A percentile compares a stretch with the other conserved stretches of the same genome.
Evolutionary conservation across 2,888 invertebrate species (phyloP).

Genomic region (Eilema sororculum): DNA sequence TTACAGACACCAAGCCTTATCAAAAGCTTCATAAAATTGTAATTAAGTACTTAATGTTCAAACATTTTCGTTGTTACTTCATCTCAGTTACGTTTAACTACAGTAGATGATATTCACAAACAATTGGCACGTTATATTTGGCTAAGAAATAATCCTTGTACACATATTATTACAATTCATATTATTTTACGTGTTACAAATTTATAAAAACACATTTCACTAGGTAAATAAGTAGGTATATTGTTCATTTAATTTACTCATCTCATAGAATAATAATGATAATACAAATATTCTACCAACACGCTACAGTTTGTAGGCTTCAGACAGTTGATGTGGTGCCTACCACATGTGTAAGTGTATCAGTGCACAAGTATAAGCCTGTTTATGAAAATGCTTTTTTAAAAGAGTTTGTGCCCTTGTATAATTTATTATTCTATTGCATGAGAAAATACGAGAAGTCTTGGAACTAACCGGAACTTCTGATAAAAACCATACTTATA

Average conservation of each 20-base stretch:
- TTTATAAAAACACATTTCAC: background rate
- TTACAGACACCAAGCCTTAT: slow-evolving; percentile 43
- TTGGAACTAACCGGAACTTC: background rate
- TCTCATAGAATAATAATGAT: background rate
- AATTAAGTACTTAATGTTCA: background rate
- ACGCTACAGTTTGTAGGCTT: no score
- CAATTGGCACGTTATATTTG: background rate
- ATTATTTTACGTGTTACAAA: no score
- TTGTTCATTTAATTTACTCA: background rate
- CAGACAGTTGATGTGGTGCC: no score
- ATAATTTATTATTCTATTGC: background rate
- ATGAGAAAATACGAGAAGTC: background rate
- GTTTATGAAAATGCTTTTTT: no score
- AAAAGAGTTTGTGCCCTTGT: background rate
- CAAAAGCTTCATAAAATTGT: slow-evolving; percentile 25
- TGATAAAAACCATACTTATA: background rate
- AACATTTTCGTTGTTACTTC: background rate
- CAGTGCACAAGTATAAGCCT: no score
- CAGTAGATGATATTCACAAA: background rate
- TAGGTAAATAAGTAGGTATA: no score
- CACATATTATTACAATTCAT: background rate
- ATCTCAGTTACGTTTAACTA: no score
- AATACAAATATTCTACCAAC: no score
- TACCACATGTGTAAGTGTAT: no score
- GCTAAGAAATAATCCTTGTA: background rate